Base-by-base conservation (phyloP, 1,140 invertebrate genomes). In the Diploscapter pachys region DNA sequence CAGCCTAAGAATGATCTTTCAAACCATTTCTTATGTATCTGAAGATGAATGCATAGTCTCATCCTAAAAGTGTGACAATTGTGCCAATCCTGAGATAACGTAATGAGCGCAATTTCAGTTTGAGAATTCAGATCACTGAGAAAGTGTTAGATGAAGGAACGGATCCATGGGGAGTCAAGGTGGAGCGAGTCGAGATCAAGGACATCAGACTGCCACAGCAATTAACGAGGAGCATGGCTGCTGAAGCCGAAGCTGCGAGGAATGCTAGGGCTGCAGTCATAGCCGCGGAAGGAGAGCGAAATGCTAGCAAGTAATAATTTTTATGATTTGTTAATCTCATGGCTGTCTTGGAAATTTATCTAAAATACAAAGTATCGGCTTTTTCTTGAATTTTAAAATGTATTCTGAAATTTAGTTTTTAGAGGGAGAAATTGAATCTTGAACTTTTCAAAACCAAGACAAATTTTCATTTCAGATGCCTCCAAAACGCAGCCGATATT, bases 151-250 rank as follows among this genome's bases (percentile, higher is more conserved):
- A 95, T 83, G 93, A 94, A 71, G 93, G 93, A n/a, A 97, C 95
- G 4, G 93, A 95, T 82, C 92, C 93, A 54, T 96, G 95, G 95
- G 95, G 95, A n/a, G 93, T 96, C 11, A 94, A 96, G 89, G 94
- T 98, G 2, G 93, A 97, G 87, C 89, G 94, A 55, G 84, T 86
- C 4, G 85, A 84, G 87, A 94, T 93, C 68, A 95, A 95, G 88
- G 93, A 95, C 82, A 93, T 95, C 0, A 89, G 92, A 62, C 86
- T 95, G 52, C 93, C 93, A 2, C 90, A 91, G 0, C 91, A 93
- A 78, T 86, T 95, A 48, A 93, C 94, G 86, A 88, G 92, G 63
- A 75, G 78, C 0, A 93, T 93, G 92, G 92, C 92, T 0, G 92
- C 92, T 2, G 93, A 93, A 88, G 92, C 92, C 1, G 92, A 94